Base-by-base conservation (phyloP, 2,888 invertebrate genomes). In the Diplolepis rosae region DNA sequence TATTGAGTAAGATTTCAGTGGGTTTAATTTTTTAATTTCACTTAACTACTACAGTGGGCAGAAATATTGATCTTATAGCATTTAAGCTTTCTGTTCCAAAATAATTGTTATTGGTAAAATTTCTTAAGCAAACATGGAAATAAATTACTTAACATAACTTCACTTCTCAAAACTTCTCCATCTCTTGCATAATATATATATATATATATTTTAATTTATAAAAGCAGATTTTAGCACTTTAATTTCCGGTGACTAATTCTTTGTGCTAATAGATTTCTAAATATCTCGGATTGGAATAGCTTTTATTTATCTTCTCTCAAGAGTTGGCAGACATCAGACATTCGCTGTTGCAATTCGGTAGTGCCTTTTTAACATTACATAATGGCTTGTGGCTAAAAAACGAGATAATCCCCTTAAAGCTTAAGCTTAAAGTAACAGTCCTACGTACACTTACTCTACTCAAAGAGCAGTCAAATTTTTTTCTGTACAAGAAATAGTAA, bases 221-320 rank as follows among this genome's bases (percentile, higher is more conserved):
- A 56, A 35, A 32, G 22, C 5, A 15, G 32, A 32, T 18, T 56
- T 35, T 35, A 24, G 13, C n/a, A 22, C 35, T 39, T 61, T 24
- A n/a, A 35, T 61, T 61, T 61, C 35, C 45, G 45, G 18, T 18
- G 18, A 18, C 18, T 18, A 1, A 15, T 45, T 18, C 7, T 18
- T 9, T 15, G 9, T 61, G 61, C 35, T 24, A 39, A 61, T 61
- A n/a, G 24, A 4, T 61, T 61, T 61, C 61, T 39, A 61, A 39
- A 61, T 61, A 39, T 28, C 51, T 39, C 27, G 7, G 39, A 61
- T 39, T n/a, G 7, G 39, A 61, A 61, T 24, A 35, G 35, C 32
- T 22, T 61, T 61, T 61, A 61, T 61, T 39, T 61, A 61, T 39
- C 35, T 61, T 61, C 6, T 35, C 61, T 24, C 22, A n/a, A n/a